Evolutionary conservation across 1,140 invertebrate species (phyloP).

Genomic region (Delia radicum): DNA sequence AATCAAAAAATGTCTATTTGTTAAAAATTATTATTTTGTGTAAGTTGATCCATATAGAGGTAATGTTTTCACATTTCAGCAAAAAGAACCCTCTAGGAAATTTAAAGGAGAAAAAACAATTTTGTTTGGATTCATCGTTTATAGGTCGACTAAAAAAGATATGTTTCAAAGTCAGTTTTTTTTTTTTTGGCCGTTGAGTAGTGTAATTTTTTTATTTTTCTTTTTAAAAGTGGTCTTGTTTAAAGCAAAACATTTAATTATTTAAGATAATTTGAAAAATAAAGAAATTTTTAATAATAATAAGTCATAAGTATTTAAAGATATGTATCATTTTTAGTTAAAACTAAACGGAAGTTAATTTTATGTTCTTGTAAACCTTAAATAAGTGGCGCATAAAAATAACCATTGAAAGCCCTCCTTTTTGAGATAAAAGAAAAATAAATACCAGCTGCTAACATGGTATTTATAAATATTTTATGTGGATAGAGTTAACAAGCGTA

Average conservation of each 20-base stretch:
- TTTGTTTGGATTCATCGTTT: no score
- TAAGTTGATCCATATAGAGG: no score
- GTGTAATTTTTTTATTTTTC: no score
- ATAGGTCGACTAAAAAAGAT: no score
- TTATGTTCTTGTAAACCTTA: background rate
- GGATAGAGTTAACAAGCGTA: constrained; percentile 29
- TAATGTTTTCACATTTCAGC: no score
- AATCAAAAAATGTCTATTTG: no score
- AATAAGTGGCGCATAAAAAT: background rate
- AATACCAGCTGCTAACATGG: background rate
- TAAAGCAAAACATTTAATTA: background rate
- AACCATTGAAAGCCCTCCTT: background rate
- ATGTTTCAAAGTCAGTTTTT: no score
- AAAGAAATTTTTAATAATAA: background rate
- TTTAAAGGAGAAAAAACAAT: no score
- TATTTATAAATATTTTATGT: background rate
- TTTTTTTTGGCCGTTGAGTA: no score
- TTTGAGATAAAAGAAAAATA: background rate
- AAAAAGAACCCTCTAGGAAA: no score
- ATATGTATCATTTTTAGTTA: background rate
- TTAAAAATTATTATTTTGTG: no score
- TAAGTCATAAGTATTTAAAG: background rate
- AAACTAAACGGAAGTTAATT: background rate
- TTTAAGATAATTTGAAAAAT: background rate
- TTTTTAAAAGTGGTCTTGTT: no score